These are phyloP conservation scores for Rhamphomyia laevipes DNA, from an alignment of 2,888 invertebrate species.

Conservation along the genomic window DNA sequence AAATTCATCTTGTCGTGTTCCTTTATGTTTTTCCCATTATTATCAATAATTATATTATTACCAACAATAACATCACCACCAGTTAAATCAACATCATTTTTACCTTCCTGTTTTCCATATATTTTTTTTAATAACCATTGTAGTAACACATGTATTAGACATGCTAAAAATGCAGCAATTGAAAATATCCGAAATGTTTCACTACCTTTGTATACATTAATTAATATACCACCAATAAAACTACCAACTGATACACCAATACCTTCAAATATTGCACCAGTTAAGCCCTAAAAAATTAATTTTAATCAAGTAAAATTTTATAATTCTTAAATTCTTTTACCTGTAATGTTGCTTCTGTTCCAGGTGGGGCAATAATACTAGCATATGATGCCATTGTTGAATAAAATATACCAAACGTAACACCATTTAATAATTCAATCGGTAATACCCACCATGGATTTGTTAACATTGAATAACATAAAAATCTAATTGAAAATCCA, in stretches of 20 bases:
- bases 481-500: slow-evolving; percentile 67
- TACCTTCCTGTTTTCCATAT: slow-evolving; percentile 14
- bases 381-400: slow-evolving; percentile 84
- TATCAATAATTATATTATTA: too few relatives aligned
- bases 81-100: background rate
- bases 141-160: slow-evolving; percentile 44
- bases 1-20: too few relatives aligned
- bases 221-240: slow-evolving; percentile 61
- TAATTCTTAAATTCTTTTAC: slow-evolving; percentile 35
- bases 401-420: slow-evolving; percentile 81
- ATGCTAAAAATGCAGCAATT: slow-evolving; percentile 49
- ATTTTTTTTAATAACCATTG: slow-evolving; percentile 36
- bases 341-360: slow-evolving; percentile 79
- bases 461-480: slow-evolving; percentile 65
- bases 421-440: slow-evolving; percentile 75
- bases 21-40: too few relatives aligned
- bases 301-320: background rate
- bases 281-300: slow-evolving; percentile 54
- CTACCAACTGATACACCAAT: slow-evolving; percentile 72
- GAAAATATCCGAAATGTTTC: slow-evolving; percentile 62
- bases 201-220: slow-evolving; percentile 51
- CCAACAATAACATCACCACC: too few relatives aligned
- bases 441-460: slow-evolving; percentile 78
- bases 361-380: slow-evolving; percentile 67
- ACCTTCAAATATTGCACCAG: slow-evolving; percentile 80